These are phyloP conservation scores for Drosophila ficusphila DNA, from an alignment of 1,140 invertebrate genomes.

Conservation along the genomic window DNA sequence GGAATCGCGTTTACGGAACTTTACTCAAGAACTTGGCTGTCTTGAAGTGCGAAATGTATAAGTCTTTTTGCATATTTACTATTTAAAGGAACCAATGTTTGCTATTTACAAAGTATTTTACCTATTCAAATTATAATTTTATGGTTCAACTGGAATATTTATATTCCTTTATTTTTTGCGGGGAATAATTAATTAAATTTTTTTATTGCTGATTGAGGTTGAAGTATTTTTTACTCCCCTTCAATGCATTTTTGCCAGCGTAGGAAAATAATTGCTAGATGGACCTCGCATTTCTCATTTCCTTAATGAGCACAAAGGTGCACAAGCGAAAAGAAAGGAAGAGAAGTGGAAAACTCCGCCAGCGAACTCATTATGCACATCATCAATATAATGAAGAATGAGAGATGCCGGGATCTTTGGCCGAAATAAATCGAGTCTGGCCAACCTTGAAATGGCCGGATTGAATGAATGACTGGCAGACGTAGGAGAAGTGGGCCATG, in stretches of 20 bases:
- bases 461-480: conserved; percentile 21
- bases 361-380: conserved; percentile 42
- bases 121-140: too few species aligned
- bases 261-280: conserved; percentile 20
- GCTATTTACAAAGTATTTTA: too few species aligned
- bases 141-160: too few species aligned
- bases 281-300: conserved; percentile 17
- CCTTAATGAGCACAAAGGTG: conserved; percentile 38
- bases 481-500: conserved; percentile 32
- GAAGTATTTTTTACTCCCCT: background rate
- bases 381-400: conserved; percentile 37
- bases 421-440: conserved; percentile 34
- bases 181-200: too few species aligned
- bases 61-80: too few species aligned
- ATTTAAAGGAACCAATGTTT: too few species aligned
- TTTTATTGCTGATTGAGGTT: too few species aligned
- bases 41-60: background rate
- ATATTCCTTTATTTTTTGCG: too few species aligned
- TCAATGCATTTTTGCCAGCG: conserved; percentile 14
- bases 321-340: background rate
- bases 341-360: too few species aligned
- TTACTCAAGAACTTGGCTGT: background rate
- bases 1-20: background rate
- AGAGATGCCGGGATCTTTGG: background rate
- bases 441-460: conserved; percentile 52